Evolutionary conservation across 2,888 invertebrate genomes (phyloP).

Genomic region (Zhuqinia jingwanae): DNA sequence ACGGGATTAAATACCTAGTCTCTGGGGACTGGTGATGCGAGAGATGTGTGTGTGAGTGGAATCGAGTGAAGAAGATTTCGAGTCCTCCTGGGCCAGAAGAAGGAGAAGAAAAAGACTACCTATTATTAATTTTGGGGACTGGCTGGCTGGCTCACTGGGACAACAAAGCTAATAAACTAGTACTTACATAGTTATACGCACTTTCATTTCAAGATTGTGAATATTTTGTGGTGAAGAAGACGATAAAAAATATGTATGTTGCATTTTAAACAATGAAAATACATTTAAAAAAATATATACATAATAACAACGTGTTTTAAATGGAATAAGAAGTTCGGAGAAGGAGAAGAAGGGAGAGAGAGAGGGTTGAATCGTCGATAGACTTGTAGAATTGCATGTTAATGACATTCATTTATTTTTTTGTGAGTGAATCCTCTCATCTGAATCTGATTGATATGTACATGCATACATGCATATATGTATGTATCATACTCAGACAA

Average conservation of each 20-base stretch:
- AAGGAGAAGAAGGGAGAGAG: not conserved
- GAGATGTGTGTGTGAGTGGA: too few relatives aligned
- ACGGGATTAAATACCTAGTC: conserved; percentile 50
- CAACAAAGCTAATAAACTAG: too few relatives aligned
- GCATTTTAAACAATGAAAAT: conserved; percentile 18
- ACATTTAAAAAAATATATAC: not conserved
- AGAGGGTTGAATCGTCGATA: not conserved
- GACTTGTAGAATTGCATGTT: not conserved
- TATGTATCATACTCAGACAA: too few relatives aligned
- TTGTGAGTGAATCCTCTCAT: not conserved
- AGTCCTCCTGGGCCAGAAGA: not conserved
- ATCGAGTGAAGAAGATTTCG: too few relatives aligned
- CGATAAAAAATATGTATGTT: too few relatives aligned
- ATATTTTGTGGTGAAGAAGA: too few relatives aligned
- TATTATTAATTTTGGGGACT: conserved; percentile 37
- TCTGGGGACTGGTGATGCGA: too few relatives aligned
- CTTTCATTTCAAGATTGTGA: not conserved
- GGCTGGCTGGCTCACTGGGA: not conserved
- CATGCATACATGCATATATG: not conserved
- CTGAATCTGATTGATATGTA: conserved; percentile 16
- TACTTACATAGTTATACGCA: not conserved
- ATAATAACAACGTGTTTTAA: not conserved
- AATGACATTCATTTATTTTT: conserved; percentile 18
- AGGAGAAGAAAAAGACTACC: too few relatives aligned
- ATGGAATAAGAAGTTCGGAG: too few relatives aligned